Conservation (phyloP, 2,113 vertebrate genomes). For the Microcebus lehilahytsara region DNA sequence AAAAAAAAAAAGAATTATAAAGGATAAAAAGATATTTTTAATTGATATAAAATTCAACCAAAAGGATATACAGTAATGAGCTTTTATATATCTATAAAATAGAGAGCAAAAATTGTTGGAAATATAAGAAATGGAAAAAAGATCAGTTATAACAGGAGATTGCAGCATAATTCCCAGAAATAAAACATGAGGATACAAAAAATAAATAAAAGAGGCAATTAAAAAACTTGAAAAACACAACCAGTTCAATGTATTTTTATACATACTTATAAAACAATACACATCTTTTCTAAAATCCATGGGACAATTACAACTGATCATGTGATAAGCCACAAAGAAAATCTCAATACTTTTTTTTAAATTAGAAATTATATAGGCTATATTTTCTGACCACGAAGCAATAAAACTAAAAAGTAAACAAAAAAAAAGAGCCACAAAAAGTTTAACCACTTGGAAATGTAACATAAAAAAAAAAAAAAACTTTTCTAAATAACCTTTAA, state of each 20-base stretch:
- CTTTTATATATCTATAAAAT: not conserved
- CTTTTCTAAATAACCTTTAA: not conserved
- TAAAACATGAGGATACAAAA: not conserved
- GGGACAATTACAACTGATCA: slow-evolving; percentile 45
- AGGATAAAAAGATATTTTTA: not conserved
- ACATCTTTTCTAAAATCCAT: slow-evolving; percentile 37
- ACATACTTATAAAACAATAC: slow-evolving; percentile 38
- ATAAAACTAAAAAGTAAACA: slow-evolving; percentile 68
- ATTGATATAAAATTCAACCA: not conserved
- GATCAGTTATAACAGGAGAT: not conserved
- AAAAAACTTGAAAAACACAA: slow-evolving; percentile 22
- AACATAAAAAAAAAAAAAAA: not conserved
- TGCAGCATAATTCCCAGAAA: not conserved
- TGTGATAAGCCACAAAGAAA: slow-evolving; percentile 49
- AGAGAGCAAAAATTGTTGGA: not conserved
- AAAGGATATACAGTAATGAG: not conserved
- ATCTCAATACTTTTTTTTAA: not conserved
- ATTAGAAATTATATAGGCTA: slow-evolving; percentile 49
- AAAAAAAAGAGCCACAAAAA: slow-evolving; percentile 61
- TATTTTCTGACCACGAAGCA: slow-evolving; percentile 52
- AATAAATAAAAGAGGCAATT: not conserved
- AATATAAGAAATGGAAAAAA: not conserved
- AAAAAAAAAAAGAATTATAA: not conserved
- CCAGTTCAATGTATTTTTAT: slow-evolving; percentile 21
- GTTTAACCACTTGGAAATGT: slow-evolving; percentile 50